Base-by-base conservation (phyloP, 1,140 invertebrate species). In the Nasonia giraulti region DNA sequence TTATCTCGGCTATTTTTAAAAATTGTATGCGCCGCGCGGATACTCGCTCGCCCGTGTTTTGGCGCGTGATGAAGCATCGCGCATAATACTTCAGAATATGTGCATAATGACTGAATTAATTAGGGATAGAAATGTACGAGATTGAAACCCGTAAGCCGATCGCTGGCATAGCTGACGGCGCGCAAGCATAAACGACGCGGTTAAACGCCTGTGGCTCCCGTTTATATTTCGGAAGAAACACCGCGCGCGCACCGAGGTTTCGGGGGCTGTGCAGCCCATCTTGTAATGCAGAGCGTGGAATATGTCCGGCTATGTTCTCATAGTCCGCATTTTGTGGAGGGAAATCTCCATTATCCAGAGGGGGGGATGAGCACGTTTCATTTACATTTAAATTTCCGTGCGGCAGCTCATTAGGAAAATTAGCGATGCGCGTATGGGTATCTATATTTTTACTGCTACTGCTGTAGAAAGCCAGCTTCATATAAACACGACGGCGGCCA, bases 391-490 rank as follows among this genome's bases (percentile, higher is more conserved):
- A 85, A 87, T 87, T 85, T 87, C 84, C 84, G 71, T 80, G 62
- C 31, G 33, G 33, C 20, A 66, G 78, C 82, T 87, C 79, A 80
- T 89, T 88, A 90, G 78, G 66, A 85, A 83, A 87, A 88, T 87
- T 37, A 37, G 33, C 5, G 33, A 37, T 37, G 8, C 8, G 40
- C 8, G 40, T 44, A 10, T 44, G 50, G 11, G n/a, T 50, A 23
- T 31, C 33, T 7, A 27, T 27, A 0, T 47, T 14, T 33, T 40
- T 68, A 27, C 27, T 33, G 27, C 14, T 44, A 7, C 40, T 10
- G 6, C 40, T 8, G 40, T 7, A 7, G 40, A 69, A 80, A 80
- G 44, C 0, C 14, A n/a, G 62, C 3, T n/a, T 66, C 14, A 20
- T 66, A 27, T 27, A 66, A 66, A 66, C 62, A 66, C n/a, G 62